Evolutionary conservation across 1,140 invertebrate genomes (phyloP), one percentile per base, ranked within the genome.

Genomic region (Zaprionus taronus): DNA sequence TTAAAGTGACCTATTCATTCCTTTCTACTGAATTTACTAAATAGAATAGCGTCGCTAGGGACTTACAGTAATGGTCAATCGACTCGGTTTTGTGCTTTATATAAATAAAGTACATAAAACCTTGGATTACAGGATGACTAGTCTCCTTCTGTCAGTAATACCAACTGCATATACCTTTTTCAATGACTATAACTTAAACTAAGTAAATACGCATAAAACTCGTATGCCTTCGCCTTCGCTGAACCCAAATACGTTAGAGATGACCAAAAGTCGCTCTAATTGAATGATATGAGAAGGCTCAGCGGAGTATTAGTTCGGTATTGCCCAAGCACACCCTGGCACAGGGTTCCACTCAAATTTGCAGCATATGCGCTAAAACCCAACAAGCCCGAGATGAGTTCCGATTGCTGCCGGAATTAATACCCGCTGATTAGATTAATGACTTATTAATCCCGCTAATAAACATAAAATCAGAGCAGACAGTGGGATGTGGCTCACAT

Each of bases 401-500:
- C 49, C 57, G n/a, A 61, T 28, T 76, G 47, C 24, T 14, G 26
- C 20, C 47, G 20, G 11, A 22, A 22, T 51, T 20, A 68, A 67
- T 81, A 55, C 53, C 49, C 68, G 68, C 75, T 80, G 78, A 90
- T 90, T 89, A 73, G 72, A 62, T 58, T 78, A 89, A 79, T 62
- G 85, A 80, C 56, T 68, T 72, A 70, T 76, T 90, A 90, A 90
- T 90, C 85, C 85, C 41, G 67, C 76, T 76, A 90, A 90, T 90
- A 87, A 85, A 82, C 79, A 75, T 74, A 77, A 85, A 79, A 68
- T 67, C 70, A 77, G 26, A 44, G 64, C 22, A 7, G 36, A 51
- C 5, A 14, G 20, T 11, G 55, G 44, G 49, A 51, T 72, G 62
- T 49, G 11, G 20, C 56, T 49, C 72, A 41, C 51, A 55, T 65